Evolutionary conservation across 2,113 vertebrate genomes (phyloP), one percentile per base, ranked within the genome.

Genomic region (Callipepla californica): DNA sequence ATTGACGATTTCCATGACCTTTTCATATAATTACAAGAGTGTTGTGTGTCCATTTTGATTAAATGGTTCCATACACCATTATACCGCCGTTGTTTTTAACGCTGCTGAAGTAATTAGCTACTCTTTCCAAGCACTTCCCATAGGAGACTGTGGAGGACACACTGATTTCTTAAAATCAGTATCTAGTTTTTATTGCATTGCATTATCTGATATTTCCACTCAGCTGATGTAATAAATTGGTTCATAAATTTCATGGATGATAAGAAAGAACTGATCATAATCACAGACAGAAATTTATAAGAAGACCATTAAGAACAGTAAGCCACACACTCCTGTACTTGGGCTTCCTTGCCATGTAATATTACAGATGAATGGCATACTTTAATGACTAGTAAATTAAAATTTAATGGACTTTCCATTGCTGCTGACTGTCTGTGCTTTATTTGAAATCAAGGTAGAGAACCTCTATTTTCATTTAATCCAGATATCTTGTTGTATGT

Each of bases 1-100:
- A 95, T 28, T 93, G 97, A 96, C 91, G 92, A 91, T 96, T 97
- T 96, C 89, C 92, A 68, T 95, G 97, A 97, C 90, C 96, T 97
- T 97, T 94, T 76, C 86, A 30, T 83, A 96, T 96, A 97, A 97
- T 97, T 96, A 96, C 96, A 75, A 36, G 59, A 89, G 83, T 50
- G 84, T 74, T 94, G 87, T 91, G 87, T 94, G 88, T 63, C 93
- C 88, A 12, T 96, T 97, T 96, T 95, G 96, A 96, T 96, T 91
- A 94, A 98, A 95, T 75, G 38, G 78, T 78, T 95, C 95, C 92
- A 88, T 75, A 73, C 40, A 5, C 90, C 42, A 75, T 97, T 97
- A 92, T 48, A 74, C 26, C 90, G 51, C 72, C 69, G 85, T 68
- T 58, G 66, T 89, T 81, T 92, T 92, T 92, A 66, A 92, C 72